Percentiles rank a stretch among this genome's conserved stretches.
Conservation (phyloP, 1,140 invertebrate species). For the Pinna nobilis region DNA sequence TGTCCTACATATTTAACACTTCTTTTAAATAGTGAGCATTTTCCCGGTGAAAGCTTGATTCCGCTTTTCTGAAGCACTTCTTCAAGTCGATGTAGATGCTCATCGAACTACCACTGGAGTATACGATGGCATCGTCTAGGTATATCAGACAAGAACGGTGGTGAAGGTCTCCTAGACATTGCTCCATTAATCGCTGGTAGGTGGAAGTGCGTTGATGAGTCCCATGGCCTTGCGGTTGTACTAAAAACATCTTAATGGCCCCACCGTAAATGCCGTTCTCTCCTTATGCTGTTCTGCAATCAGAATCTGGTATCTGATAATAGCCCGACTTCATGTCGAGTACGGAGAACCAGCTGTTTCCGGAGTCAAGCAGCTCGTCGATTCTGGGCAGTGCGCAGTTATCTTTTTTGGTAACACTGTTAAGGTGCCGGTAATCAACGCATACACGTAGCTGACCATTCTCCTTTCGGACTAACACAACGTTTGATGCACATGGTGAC, state of each 20-base stretch:
- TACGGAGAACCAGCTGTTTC: slow-evolving; percentile 70
- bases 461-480: slow-evolving; percentile 40
- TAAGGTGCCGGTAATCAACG: slow-evolving; percentile 76
- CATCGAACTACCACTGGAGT: slow-evolving; percentile 29
- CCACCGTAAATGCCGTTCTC: slow-evolving; percentile 13
- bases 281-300: slow-evolving; percentile 17
- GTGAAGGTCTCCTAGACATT: slow-evolving; percentile 37
- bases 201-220: slow-evolving; percentile 39
- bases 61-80: slow-evolving; percentile 49
- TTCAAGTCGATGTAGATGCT: slow-evolving; percentile 41
- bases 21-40: slow-evolving; percentile 41
- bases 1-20: slow-evolving; percentile 53
- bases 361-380: slow-evolving; percentile 71
- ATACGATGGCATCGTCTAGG: slow-evolving; percentile 38
- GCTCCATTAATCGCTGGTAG: slow-evolving; percentile 54
- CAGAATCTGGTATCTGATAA: slow-evolving; percentile 11
- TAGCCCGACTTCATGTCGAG: slow-evolving; percentile 69
- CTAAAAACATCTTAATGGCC: no score
- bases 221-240: slow-evolving; percentile 14
- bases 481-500: no score
- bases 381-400: slow-evolving; percentile 77
- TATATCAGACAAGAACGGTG: slow-evolving; percentile 33
- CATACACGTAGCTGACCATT: slow-evolving; percentile 60
- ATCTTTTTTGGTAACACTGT: slow-evolving; percentile 72
- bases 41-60: slow-evolving; percentile 38